Percentiles rank a stretch among this genome's conserved stretches.
Conservation (phyloP, 2,888 invertebrate species). For the Meiosimyza decipiens region DNA sequence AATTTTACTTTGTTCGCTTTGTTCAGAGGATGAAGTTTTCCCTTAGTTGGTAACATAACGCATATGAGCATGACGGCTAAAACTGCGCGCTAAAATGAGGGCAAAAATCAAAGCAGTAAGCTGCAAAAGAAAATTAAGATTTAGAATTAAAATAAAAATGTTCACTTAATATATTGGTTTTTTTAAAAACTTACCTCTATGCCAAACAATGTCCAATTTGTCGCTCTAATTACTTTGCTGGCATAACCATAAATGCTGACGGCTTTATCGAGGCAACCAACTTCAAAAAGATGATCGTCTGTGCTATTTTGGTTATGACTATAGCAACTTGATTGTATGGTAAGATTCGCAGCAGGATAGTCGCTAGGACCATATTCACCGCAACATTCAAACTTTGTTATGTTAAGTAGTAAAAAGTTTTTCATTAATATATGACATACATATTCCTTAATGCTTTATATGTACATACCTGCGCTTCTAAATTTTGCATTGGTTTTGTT, state of each 20-base stretch:
- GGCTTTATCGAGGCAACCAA: background rate
- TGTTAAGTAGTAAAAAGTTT: constrained; percentile 1
- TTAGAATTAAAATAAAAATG: background rate
- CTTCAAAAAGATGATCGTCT: background rate
- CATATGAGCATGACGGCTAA: background rate
- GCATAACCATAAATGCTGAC: background rate
- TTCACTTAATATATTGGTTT: background rate
- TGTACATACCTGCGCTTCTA: constrained; percentile 25
- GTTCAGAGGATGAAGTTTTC: background rate
- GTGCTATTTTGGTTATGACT: background rate
- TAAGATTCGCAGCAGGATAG: constrained; percentile 16
- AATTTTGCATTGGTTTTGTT: constrained; percentile 27
- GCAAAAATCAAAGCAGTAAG: background rate
- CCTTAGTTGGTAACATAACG: background rate
- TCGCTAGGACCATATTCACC: constrained; percentile 31
- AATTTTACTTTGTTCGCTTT: too few species aligned
- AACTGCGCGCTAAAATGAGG: background rate
- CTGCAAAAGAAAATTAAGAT: background rate
- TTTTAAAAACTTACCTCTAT: background rate
- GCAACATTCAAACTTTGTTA: constrained; percentile 31
- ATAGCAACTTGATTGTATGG: constrained; percentile 33
- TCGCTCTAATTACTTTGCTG: background rate
- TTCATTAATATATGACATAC: background rate
- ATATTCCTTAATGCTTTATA: background rate
- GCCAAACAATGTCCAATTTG: background rate